These are phyloP conservation scores for Pristionchus entomophagus DNA, from an alignment of 2,888 invertebrate genomes.

Conservation along the genomic window DNA sequence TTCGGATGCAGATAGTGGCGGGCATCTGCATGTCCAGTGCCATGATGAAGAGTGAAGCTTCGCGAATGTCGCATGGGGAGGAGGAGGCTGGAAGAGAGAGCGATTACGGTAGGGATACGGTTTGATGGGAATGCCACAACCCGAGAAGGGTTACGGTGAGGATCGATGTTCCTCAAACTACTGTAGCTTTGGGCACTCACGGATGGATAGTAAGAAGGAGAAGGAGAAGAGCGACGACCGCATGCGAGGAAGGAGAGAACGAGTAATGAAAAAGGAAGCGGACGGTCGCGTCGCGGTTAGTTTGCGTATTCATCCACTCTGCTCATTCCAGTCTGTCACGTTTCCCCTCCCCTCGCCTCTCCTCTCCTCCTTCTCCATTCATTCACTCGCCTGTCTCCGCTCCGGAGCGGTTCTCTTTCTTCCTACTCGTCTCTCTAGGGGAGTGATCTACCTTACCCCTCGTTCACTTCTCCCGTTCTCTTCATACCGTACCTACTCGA, in stretches of 20 bases:
- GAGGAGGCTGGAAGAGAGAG: neutral
- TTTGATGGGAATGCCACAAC: neutral
- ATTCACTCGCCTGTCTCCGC: neutral
- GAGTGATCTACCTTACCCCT: neutral
- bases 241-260: neutral
- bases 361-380: neutral
- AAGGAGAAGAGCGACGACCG: neutral
- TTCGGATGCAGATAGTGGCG: neutral
- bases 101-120: neutral
- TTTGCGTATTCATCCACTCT: too few species aligned
- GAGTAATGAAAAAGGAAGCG: neutral
- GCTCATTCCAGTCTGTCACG: too few species aligned
- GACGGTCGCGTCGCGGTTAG: too few species aligned
- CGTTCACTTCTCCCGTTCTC: neutral
- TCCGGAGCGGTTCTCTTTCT: neutral
- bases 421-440: neutral
- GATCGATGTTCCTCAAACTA: too few species aligned
- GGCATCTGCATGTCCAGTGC: constrained; percentile 1
- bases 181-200: neutral
- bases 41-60: constrained; percentile 9
- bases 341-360: neutral
- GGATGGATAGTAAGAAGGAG: neutral
- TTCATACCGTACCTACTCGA: neutral
- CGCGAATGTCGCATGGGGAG: neutral
- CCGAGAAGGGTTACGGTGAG: neutral